Evolutionary conservation across 2,888 invertebrate genomes (phyloP).

Genomic region (Caenorhabditis japonica): DNA sequence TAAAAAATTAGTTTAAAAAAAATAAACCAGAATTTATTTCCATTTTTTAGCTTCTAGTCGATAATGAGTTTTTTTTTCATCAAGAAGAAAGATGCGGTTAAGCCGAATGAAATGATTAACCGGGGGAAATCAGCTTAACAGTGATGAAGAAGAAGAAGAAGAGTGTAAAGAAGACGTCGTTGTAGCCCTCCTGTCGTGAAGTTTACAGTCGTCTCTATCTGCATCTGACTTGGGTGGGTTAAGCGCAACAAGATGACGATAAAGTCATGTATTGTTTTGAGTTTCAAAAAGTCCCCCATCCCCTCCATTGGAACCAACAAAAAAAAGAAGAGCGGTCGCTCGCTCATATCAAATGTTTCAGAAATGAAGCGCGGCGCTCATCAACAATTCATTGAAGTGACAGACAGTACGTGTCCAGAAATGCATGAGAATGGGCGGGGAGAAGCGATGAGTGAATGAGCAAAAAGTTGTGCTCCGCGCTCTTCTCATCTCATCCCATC

Average conservation of each 20-base stretch:
- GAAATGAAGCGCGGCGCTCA: constrained; percentile 19
- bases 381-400: not conserved
- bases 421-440: constrained; percentile 44
- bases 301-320: constrained; percentile 8
- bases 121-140: constrained; percentile 31
- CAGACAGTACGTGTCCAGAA: constrained; percentile 10
- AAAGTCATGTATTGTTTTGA: no score
- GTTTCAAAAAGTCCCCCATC: constrained; percentile 2
- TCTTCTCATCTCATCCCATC: constrained; percentile 5
- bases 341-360: constrained; percentile 36
- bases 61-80: no score
- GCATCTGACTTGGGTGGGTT: constrained; percentile 6
- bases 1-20: not conserved
- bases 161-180: constrained; percentile 27
- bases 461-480: not conserved
- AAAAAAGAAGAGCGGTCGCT: not conserved
- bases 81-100: not conserved
- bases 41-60: no score
- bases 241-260: no score
- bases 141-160: no score
- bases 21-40: not conserved
- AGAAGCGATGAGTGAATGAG: not conserved
- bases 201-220: constrained; percentile 30
- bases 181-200: constrained; percentile 4
- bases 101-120: constrained; percentile 26